Base-by-base conservation (phyloP, 2,888 invertebrate species). In the Zootermopsis nevadensis region DNA sequence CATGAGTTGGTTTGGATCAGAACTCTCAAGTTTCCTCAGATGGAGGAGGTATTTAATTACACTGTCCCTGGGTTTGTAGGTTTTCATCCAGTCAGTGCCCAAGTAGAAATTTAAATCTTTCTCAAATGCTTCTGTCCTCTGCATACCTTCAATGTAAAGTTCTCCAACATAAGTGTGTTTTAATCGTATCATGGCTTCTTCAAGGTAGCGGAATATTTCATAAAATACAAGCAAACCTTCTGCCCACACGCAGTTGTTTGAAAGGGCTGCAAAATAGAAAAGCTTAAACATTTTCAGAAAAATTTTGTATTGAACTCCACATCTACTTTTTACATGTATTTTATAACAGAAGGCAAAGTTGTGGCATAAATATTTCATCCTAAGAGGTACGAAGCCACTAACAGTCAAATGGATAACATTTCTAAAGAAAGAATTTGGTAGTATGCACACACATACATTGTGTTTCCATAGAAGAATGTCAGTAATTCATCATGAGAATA, bases 221-320 rank as follows among this genome's bases (percentile, higher is more conserved):
- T 95, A 95, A 88, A 96, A 96, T 33, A 94, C 92, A 85, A 95
- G 91, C 31, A 96, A 89, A 1, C 95, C 96, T 86, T 95, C 95
- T 0, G 94, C 94, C 96, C 96, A 96, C 0, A 96, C 94, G 53
- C 90, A 89, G 87, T 95, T 93, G 88, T 95, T 93, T 84, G 92
- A 90, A 85, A 94, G 89, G 77, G 94, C 94, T 94, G 88, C 60
- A 91, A 90, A n/a, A 85, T 27, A 77, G 83, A 60, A 60, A n/a
- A 27, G n/a, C 60, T 27, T 48, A 19, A 48, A 19, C 38, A 48
- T 15, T 48, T 48, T 27, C 33, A 72, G 42, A 24, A 8, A 22
- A n/a, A n/a, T n/a, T n/a, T n/a, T n/a, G n/a, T n/a, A 69, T 24
- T 31, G 22, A 69, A 12, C 15, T 69, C 33, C 22, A 1, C 19